Evolutionary conservation across 1,140 invertebrate species (phyloP), one percentile per base, ranked within the genome.

Genomic region (Babylonia areolata): DNA sequence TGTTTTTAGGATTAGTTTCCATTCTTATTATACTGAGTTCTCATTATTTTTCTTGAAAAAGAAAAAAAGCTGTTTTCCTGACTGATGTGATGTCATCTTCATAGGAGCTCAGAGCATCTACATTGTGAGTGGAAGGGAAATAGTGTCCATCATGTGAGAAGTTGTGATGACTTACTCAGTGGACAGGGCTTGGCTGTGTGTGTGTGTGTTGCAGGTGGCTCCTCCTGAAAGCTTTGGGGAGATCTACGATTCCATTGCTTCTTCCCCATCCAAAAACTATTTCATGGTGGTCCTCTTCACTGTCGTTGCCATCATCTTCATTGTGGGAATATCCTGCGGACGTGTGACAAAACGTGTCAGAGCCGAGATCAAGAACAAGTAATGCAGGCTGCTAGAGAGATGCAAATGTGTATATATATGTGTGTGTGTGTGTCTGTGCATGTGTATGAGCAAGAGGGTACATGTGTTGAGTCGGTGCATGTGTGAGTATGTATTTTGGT

Each of bases 301-400:
- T 39, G 94, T 96, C 75, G 95, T 97, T n/a, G 96, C 96, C 28
- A 93, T 96, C 83, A 96, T 97, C 86, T 98, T 98, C 90, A 95
- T 97, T 20, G 95, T 96, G 37, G 97, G 97, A 73, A 94, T 98
- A 83, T 97, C 97, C 88, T 97, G 97, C 93, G 97, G 97, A 1
- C 95, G 97, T 89, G 95, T 97, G 39, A 96, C 97, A 5, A 96
- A 96, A 91, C 95, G 96, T 92, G 95, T 96, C 5, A 73, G 88
- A 80, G 87, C 85, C n/a, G 90, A 90, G 54, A 37, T 89, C 73
- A 91, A 91, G 75, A 91, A 89, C 75, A 91, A 89, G 86, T 91
- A 85, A 87, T 42, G 84, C 6, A 28, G 54, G 42, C n/a, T 40
- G 31, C 31, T 28, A 20, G 58, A 23, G 58, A 20, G 23, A 64